These are phyloP conservation scores for Coleophora deauratella DNA, from an alignment of 2,888 invertebrate species.

Conservation along the genomic window DNA sequence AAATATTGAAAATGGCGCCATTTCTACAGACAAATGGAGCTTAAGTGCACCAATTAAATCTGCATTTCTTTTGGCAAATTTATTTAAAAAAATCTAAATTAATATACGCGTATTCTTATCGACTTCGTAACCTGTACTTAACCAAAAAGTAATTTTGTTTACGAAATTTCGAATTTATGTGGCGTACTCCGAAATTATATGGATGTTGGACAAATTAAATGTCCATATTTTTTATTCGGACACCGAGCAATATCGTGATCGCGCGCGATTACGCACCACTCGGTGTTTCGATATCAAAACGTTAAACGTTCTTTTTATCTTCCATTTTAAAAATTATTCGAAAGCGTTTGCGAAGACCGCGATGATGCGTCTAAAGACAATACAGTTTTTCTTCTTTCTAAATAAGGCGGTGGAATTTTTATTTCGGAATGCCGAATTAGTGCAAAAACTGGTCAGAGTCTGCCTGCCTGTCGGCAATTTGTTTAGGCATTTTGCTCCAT, in stretches of 20 bases:
- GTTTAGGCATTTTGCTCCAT: conserved; percentile 70
- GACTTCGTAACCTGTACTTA: no score
- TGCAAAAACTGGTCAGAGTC: conserved; percentile 66
- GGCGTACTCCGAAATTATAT: not conserved
- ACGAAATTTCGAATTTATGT: no score
- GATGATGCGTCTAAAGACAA: conserved; percentile 33
- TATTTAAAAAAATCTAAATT: no score
- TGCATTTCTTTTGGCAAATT: no score
- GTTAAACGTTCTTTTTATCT: conserved; percentile 34
- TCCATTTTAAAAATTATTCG: conserved; percentile 27
- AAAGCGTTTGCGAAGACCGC: conserved; percentile 42
- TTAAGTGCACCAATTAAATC: no score
- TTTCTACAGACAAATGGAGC: no score
- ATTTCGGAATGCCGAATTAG: conserved; percentile 75
- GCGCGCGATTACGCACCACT: conserved; percentile 1
- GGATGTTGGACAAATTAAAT: not conserved
- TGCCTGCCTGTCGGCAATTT: conserved; percentile 54
- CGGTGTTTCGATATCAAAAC: conserved; percentile 38
- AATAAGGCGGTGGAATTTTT: conserved; percentile 69
- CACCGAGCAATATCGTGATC: no score
- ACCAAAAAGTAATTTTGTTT: no score
- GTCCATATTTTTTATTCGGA: not conserved
- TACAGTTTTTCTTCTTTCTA: conserved; percentile 44
- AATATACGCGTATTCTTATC: no score
- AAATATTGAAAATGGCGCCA: no score